Evolutionary conservation across 2,797 vertebrate species (phyloP).

Genomic region (Oryzias dopingdopingensis): DNA sequence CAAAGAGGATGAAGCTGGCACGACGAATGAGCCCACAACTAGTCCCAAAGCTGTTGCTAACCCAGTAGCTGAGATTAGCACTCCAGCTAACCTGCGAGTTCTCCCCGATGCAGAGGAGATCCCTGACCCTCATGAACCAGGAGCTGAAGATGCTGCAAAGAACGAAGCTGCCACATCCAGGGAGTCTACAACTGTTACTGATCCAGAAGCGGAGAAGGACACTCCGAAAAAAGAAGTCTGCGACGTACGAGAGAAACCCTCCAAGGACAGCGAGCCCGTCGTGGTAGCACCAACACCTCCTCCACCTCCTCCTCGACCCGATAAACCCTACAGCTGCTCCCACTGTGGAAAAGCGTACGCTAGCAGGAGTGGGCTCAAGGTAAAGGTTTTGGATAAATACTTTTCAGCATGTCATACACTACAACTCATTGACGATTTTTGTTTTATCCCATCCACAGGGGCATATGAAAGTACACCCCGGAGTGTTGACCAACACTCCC

Average conservation of each 20-base stretch:
- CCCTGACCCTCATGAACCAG: conserved; percentile 29
- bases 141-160: conserved; percentile 37
- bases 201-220: conserved; percentile 50
- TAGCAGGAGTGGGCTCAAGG: conserved; percentile 84
- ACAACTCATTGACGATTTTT: not conserved
- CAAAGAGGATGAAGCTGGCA: conserved; percentile 25
- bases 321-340: conserved; percentile 83
- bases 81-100: conserved; percentile 60
- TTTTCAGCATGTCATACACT: not conserved
- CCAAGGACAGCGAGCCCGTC: conserved; percentile 37
- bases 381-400: conserved; percentile 31
- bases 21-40: conserved; percentile 22
- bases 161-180: conserved; percentile 23
- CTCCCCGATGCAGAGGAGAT: conserved; percentile 34
- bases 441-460: conserved; percentile 69
- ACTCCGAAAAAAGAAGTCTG: conserved; percentile 35
- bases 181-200: conserved; percentile 28
- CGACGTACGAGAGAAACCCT: conserved; percentile 32
- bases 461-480: conserved; percentile 81
- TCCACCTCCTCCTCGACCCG: conserved; percentile 58
- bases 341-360: conserved; percentile 84
- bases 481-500: conserved; percentile 58
- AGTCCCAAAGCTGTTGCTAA: conserved; percentile 39
- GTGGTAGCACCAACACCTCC: conserved; percentile 40
- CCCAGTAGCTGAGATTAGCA: conserved; percentile 53